Conservation (phyloP, 2,888 invertebrate species). For the Plagodis dolabraria region DNA sequence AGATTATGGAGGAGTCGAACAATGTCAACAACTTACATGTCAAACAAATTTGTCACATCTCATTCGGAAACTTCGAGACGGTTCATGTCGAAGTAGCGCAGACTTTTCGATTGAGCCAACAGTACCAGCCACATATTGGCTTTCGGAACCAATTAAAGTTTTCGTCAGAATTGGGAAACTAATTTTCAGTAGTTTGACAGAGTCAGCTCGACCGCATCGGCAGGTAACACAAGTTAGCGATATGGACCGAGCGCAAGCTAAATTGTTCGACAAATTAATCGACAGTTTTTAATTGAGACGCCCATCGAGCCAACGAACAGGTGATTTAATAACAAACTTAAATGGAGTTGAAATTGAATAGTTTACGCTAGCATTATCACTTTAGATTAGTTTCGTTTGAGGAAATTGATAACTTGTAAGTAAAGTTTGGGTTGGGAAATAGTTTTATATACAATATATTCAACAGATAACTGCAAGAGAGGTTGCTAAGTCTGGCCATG, state of each 20-base stretch:
- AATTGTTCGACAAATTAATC: conserved; percentile 57
- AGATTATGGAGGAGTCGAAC: conserved; percentile 3
- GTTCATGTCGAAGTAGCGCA: conserved; percentile 37
- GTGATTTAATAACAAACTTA: conserved; percentile 33
- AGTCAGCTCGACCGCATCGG: conserved; percentile 68
- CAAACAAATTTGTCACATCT: conserved; percentile 46
- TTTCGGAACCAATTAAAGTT: conserved; percentile 82
- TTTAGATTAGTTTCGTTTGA: conserved; percentile 11
- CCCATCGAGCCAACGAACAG: conserved; percentile 20
- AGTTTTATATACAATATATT: no score
- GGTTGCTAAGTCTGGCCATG: no score
- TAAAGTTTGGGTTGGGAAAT: background rate
- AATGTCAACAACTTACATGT: conserved; percentile 31
- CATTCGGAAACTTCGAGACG: conserved; percentile 54
- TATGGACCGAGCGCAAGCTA: conserved; percentile 56
- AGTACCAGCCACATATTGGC: conserved; percentile 69
- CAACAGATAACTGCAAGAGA: no score
- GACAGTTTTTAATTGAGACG: conserved; percentile 63
- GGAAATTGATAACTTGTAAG: conserved; percentile 1
- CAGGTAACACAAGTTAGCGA: conserved; percentile 58
- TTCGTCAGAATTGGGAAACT: conserved; percentile 78
- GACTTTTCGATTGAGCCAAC: conserved; percentile 67
- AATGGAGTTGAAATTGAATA: conserved; percentile 24
- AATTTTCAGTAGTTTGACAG: conserved; percentile 80
- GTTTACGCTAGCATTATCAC: conserved; percentile 17